phyloP scores from a whole-genome alignment of 2,113 vertebrate species.

The Centropristis striata region DNA sequence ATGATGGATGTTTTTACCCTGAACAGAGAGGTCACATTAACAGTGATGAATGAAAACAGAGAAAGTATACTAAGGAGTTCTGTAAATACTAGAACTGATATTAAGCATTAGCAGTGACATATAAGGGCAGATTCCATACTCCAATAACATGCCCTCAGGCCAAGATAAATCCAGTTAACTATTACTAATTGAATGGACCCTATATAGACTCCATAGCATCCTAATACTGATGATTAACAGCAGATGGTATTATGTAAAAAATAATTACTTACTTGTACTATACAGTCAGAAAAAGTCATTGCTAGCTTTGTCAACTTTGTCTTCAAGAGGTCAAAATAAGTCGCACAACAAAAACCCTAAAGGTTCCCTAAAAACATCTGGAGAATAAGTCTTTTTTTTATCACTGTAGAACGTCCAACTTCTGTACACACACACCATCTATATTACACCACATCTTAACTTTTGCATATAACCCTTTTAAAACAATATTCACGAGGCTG shows the following conservation, averaged over 20 bases:
- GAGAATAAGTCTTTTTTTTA: conserved; percentile 42
- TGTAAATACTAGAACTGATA: conserved; percentile 23
- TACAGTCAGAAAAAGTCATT: conserved; percentile 2
- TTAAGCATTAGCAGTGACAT: background rate
- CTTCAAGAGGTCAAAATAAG: conserved; percentile 25
- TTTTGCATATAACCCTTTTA: conserved; percentile 71
- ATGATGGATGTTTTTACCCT: conserved; percentile 10
- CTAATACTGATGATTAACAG: conserved; percentile 8
- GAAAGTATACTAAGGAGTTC: background rate
- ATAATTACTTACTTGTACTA: background rate
- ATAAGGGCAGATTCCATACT: conserved; percentile 15
- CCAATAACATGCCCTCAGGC: background rate
- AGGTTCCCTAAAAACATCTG: conserved; percentile 45
- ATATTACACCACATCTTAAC: conserved; percentile 65
- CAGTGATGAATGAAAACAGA: background rate
- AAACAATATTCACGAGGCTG: conserved; percentile 68
- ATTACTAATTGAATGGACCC: background rate
- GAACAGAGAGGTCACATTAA: background rate
- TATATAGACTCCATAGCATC: conserved; percentile 1
- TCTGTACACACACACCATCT: conserved; percentile 44
- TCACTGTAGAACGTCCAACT: conserved; percentile 42
- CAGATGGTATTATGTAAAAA: conserved; percentile 22
- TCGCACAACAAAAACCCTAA: conserved; percentile 34
- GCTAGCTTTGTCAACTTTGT: conserved; percentile 9
- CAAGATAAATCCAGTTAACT: background rate